A percentile compares a stretch with the other conserved stretches of the same genome.
Evolutionary conservation across 92 coral and sea anemone species (phyloP).

Genomic region (Phenganax marumi): DNA sequence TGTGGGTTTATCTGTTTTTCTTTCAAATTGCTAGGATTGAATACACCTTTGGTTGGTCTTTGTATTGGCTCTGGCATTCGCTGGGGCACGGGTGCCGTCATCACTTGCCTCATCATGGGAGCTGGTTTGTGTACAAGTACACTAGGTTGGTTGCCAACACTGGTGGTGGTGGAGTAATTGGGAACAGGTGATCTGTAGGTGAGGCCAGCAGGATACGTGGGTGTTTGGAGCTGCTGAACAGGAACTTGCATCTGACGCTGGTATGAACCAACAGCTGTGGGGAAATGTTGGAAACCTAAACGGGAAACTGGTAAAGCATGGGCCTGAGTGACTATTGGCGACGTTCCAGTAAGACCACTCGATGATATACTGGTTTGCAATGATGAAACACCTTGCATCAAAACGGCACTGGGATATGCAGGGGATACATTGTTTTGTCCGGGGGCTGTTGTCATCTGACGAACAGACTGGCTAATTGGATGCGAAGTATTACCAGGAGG

Average conservation of each 20-base stretch:
- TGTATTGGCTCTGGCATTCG: slow-evolving; percentile 97
- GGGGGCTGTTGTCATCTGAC: slow-evolving; percentile 46
- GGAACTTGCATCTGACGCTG: slow-evolving; percentile 62
- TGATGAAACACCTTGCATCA: slow-evolving; percentile 65
- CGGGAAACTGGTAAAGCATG: slow-evolving; percentile 92
- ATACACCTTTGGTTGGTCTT: slow-evolving; percentile 69
- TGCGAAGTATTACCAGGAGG: slow-evolving; percentile 66
- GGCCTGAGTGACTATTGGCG: slow-evolving; percentile 71
- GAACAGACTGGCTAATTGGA: background rate
- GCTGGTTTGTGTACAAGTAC: slow-evolving; percentile 64
- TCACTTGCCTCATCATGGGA: slow-evolving; percentile 59
- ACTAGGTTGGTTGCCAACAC: slow-evolving; percentile 59
- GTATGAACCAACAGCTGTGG: slow-evolving; percentile 71
- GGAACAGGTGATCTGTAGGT: slow-evolving; percentile 62
- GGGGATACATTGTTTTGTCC: slow-evolving; percentile 59
- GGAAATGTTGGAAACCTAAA: slow-evolving; percentile 57
- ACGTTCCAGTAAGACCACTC: slow-evolving; percentile 78
- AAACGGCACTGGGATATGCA: slow-evolving; percentile 48
- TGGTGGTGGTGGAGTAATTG: slow-evolving; percentile 61
- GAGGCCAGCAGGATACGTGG: slow-evolving; percentile 68
- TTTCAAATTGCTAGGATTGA: slow-evolving; percentile 56
- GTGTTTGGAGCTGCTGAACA: slow-evolving; percentile 61
- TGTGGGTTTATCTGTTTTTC: slow-evolving; percentile 74
- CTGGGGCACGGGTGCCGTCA: slow-evolving; percentile 63
- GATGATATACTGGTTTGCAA: slow-evolving; percentile 74